Evolutionary conservation across 2,797 vertebrate species (phyloP), one percentile per base, ranked within the genome.

Genomic region (Nannoperca obscura): DNA sequence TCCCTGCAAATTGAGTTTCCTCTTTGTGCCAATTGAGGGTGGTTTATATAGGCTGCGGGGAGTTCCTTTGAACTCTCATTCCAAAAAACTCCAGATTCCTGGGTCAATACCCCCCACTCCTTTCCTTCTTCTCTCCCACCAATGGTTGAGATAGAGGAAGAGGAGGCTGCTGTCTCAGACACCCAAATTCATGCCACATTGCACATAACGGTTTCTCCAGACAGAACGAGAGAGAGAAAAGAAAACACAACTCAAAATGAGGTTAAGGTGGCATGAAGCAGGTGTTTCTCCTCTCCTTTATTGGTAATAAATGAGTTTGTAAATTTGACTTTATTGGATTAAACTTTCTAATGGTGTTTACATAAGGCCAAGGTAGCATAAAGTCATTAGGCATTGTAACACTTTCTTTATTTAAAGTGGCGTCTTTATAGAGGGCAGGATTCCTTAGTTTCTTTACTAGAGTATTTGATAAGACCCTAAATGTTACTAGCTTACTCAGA

Each of bases 1-100:
- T 95, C 94, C 93, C 94, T 96, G 95, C 95, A 96, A 96, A 96
- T 96, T 96, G 95, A 95, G 95, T 95, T 96, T 96, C 95, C 95
- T 96, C 94, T 95, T 94, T 94, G 95, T 95, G 95, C 95, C 95
- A 95, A 95, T 95, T 95, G 95, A 96, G 95, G 94, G 95, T 94
- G 95, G 95, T 95, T 96, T 96, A 95, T 96, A 94, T 94, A 94
- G 95, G 94, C 94, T 94, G 94, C 92, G 67, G 95, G 94, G 94
- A 95, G 93, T 90, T 94, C 90, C 94, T 96, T 96, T 96, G 95
- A 96, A 96, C 95, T 94, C 91, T 82, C 86, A 71, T 90, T 94
- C 93, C 91, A 87, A 90, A 91, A 90, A 88, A 86, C 86, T 89
- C 92, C 89, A 90, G 87, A 95, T 93, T 92, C 90, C 81, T 91